These are phyloP conservation scores for Drosophila picticornis DNA, from an alignment of 2,888 invertebrate genomes.

Conservation along the genomic window DNA sequence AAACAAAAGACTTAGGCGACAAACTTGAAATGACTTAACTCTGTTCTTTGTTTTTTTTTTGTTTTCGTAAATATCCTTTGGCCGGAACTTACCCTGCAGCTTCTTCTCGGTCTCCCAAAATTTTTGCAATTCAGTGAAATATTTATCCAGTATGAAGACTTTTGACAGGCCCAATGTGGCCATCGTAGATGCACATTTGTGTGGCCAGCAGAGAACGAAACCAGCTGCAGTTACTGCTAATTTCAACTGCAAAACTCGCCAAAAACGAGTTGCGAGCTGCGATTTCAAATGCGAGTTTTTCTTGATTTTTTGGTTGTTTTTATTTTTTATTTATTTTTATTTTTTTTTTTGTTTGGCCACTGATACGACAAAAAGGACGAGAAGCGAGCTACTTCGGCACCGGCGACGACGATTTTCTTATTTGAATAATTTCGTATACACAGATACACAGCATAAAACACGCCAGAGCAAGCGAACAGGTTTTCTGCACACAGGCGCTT, in stretches of 20 bases:
- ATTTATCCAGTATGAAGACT: conserved; percentile 98
- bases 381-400: conserved; percentile 24
- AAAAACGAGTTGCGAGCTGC: conserved; percentile 51
- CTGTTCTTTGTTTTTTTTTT: not conserved
- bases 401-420: conserved; percentile 67
- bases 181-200: conserved; percentile 87
- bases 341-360: conserved; percentile 27
- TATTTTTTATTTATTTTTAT: conserved; percentile 5
- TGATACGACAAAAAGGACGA: conserved; percentile 46
- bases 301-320: conserved; percentile 14
- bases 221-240: conserved; percentile 32
- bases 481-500: conserved; percentile 58
- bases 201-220: conserved; percentile 56
- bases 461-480: conserved; percentile 70
- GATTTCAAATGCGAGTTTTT: conserved; percentile 52
- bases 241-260: conserved; percentile 27
- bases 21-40: conserved; percentile 41
- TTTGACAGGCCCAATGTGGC: conserved; percentile 98
- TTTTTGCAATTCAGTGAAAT: conserved; percentile 98
- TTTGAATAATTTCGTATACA: conserved; percentile 76
- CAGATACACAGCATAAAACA: conserved; percentile 58
- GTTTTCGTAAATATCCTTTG: conserved; percentile 5
- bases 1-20: conserved; percentile 61
- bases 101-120: conserved; percentile 99
- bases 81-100: conserved; percentile 92